Evolutionary conservation across 2,888 invertebrate species (phyloP).

Genomic region (Eucera pruinosa): DNA sequence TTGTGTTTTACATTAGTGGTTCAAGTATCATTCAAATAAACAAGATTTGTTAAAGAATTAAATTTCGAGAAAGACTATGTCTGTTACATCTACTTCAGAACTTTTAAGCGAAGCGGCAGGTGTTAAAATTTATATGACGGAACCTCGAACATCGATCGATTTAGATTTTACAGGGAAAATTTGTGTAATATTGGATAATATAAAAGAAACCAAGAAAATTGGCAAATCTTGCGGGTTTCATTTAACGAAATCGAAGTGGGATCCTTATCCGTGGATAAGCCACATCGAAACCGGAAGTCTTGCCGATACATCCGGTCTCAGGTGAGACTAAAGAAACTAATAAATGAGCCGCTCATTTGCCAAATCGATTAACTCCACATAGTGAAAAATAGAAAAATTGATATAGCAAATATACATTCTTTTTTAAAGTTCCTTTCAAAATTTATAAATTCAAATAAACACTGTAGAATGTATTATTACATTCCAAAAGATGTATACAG

Average conservation of each 20-base stretch:
- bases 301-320: constrained; percentile 88
- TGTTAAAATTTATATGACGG: constrained; percentile 70
- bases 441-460: no score
- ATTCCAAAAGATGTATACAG: no score
- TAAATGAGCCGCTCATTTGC: not conserved
- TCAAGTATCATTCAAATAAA: not conserved
- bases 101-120: constrained; percentile 70
- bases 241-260: constrained; percentile 91
- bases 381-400: no score
- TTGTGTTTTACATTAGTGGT: constrained; percentile 16
- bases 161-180: constrained; percentile 42
- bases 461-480: not conserved
- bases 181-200: constrained; percentile 43
- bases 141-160: constrained; percentile 5
- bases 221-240: constrained; percentile 88
- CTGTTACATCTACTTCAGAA: constrained; percentile 52
- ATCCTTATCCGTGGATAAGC: constrained; percentile 92
- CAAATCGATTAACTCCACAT: no score
- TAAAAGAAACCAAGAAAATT: constrained; percentile 17
- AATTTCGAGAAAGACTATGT: constrained; percentile 28
- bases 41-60: not conserved
- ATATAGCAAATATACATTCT: no score
- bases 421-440: no score
- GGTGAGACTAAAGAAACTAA: constrained; percentile 72
- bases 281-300: constrained; percentile 87